Conservation (phyloP, 2,797 vertebrate species). For the Pteronotus mesoamericanus region DNA sequence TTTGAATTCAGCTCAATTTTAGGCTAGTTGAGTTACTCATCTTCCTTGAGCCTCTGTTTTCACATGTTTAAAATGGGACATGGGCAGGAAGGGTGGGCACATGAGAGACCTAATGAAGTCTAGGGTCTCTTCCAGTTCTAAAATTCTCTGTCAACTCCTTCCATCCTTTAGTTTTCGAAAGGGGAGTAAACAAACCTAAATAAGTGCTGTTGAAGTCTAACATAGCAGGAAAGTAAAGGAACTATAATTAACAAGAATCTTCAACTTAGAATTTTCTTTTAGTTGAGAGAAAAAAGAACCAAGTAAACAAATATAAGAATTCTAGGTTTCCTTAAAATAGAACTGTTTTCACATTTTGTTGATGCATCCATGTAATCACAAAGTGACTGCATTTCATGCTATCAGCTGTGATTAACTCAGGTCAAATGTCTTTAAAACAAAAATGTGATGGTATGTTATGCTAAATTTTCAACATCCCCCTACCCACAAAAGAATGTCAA, state of each 20-base stretch:
- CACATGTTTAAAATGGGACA: neutral
- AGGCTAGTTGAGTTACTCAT: neutral
- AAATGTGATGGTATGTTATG: neutral
- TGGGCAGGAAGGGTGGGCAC: neutral
- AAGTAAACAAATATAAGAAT: neutral
- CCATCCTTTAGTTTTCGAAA: neutral
- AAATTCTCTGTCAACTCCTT: neutral
- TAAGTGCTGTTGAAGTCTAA: neutral
- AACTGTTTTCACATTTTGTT: neutral
- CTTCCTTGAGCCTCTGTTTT: neutral
- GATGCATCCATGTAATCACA: neutral
- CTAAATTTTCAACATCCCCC: neutral
- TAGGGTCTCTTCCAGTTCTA: neutral
- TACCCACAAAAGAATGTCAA: neutral
- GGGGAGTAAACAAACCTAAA: neutral
- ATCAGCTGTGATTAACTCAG: neutral
- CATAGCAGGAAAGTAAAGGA: neutral
- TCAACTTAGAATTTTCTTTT: slow-evolving; percentile 16
- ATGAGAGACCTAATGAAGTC: neutral
- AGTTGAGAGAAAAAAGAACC: neutral
- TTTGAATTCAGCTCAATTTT: neutral
- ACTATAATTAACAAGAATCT: slow-evolving; percentile 4
- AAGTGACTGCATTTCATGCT: neutral
- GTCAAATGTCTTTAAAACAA: neutral
- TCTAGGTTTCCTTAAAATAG: neutral